Evolutionary conservation across 1,140 invertebrate species (phyloP), one percentile per base, ranked within the genome.

Genomic region (Uloborus diversus): DNA sequence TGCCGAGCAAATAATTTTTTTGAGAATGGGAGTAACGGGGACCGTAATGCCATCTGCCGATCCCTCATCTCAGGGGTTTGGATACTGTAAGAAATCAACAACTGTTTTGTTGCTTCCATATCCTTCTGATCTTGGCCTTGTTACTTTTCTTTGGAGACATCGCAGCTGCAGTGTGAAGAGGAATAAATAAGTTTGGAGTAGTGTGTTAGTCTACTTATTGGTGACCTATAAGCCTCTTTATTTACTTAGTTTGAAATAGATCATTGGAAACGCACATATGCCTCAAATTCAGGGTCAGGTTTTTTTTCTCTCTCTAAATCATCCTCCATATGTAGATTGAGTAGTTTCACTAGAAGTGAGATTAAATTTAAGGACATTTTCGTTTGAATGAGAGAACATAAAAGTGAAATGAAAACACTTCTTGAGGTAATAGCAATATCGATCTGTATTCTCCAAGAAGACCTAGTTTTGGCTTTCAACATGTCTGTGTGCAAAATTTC

Each of bases 21-120:
- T 17, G 20, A 23, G 33, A 56, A 27, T 11, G 20, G 53, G 65
- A 71, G 32, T 76, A 76, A 65, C 73, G 73, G 73, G 51, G 61
- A 76, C 73, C 73, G 73, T 65, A 53, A 65, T 30, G 13, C 73
- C 73, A 76, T 76, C 73, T 76, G 73, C 65, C 47, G 49, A 32
- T 25, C 9, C 1, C 37, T 14, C 28, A 13, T n/a, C 56, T 59
- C 13, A 30, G 20, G 56, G 32, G n/a, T 28, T 17, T 17, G 11
- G 25, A 14, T 25, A 30, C n/a, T 9, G 3, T 3, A 59, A 59
- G 32, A 59, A 59, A 30, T 11, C 23, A 30, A 11, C 20, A 4
- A 17, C 32, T 62, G 4, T 30, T 20, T 35, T 37, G 49, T 17
- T 62, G n/a, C n/a, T n/a, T n/a, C n/a, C n/a, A n/a, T n/a, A n/a